Evolutionary conservation across 1,140 invertebrate genomes (phyloP), one percentile per base, ranked within the genome.

Genomic region (Zaprionus davidi): DNA sequence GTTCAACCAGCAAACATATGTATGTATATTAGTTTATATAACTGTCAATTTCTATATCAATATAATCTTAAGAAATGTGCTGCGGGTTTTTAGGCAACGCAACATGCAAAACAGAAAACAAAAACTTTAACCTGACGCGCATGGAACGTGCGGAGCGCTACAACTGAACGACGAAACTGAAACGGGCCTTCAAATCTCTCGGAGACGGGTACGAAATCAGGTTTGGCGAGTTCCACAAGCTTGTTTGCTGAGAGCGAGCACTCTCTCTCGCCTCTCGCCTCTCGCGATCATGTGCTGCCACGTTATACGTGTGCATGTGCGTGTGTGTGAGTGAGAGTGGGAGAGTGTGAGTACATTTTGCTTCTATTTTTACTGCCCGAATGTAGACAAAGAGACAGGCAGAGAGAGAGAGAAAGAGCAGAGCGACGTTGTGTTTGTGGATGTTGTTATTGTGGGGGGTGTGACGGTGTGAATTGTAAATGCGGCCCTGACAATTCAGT

Each of bases 11-110:
- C 22, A 6, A 7, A 41, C 24, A 34, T 0, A 24, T n/a, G n/a
- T n/a, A n/a, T n/a, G n/a, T n/a, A n/a, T 15, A 41, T 41, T n/a
- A n/a, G n/a, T n/a, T n/a, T n/a, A n/a, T 41, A 41, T 41, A 41
- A 12, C 17, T 56, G 20, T 28, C n/a, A 15, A n/a, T 41, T 6
- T 41, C 0, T 6, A 41, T 26, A 65, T 65, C 46, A 53, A 15
- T 22, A 26, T 28, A 55, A 56, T 56, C 26, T 20, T 5, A 11
- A 58, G 24, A 81, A 88, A 83, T 87, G 13, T 87, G 51, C 81
- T 66, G 84, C 81, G 81, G 65, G 68, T 81, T 88, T 88, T 87
- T 88, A 83, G 84, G 84, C 84, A 87, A 44, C 76, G 58, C 56
- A 80, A 70, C 81, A 69, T 51, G 56, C 31, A 36, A 71, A 38